phyloP scores from a whole-genome alignment of 1,140 invertebrate species.

The Macrobrachium nipponense region DNA sequence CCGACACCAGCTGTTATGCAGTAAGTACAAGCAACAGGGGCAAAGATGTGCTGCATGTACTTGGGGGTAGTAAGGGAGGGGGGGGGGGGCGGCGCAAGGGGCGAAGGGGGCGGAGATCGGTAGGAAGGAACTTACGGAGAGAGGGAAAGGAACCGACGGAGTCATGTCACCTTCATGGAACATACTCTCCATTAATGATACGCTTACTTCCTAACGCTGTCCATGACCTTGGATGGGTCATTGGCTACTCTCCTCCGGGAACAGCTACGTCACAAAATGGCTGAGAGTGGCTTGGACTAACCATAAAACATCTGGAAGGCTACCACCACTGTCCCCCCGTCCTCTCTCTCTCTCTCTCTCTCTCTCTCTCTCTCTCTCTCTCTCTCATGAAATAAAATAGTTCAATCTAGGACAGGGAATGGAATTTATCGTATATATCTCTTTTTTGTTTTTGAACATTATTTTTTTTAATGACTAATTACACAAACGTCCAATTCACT shows the following conservation, averaged over 20 bases:
- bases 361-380: conserved; percentile 32
- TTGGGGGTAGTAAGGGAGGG: not conserved
- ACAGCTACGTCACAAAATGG: too few species aligned
- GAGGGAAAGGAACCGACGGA: not conserved
- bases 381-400: conserved; percentile 3
- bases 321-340: not conserved
- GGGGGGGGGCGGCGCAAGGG: not conserved
- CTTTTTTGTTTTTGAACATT: not conserved
- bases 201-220: too few species aligned
- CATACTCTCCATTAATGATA: not conserved
- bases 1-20: not conserved
- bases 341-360: conserved; percentile 17
- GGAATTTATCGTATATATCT: too few species aligned
- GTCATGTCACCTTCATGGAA: not conserved
- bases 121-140: not conserved
- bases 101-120: not conserved
- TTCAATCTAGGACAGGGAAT: not conserved
- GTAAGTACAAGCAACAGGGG: not conserved
- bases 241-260: too few species aligned
- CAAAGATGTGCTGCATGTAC: not conserved
- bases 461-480: not conserved
- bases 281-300: too few species aligned
- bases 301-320: too few species aligned
- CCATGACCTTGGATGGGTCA: too few species aligned
- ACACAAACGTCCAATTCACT: too few species aligned